Evolutionary conservation across 2,888 invertebrate genomes (phyloP).

Genomic region (Cheilosia variabilis): DNA sequence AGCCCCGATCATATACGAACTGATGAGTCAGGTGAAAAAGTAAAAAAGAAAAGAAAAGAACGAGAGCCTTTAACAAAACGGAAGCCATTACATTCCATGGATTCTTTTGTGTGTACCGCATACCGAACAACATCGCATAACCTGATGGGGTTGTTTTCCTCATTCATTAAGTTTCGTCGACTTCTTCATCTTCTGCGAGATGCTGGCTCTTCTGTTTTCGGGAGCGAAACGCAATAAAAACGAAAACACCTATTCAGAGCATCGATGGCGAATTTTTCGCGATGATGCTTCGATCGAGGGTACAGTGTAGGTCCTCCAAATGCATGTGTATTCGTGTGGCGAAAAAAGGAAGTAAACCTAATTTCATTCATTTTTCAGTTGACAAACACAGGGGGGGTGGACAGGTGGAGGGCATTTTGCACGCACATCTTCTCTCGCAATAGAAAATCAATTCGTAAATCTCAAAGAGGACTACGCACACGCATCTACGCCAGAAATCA

Average conservation of each 20-base stretch:
- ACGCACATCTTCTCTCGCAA: slow-evolving; percentile 1
- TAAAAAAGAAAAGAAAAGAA: neutral
- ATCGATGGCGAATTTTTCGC: slow-evolving; percentile 23
- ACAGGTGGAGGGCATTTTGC: neutral
- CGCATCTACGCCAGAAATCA: slow-evolving; percentile 28
- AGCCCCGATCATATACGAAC: slow-evolving; percentile 50
- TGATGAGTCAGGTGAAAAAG: slow-evolving; percentile 73
- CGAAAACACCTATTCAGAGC: slow-evolving; percentile 3
- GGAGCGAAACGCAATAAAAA: neutral
- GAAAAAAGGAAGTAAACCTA: slow-evolving; percentile 4
- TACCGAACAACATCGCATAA: slow-evolving; percentile 51
- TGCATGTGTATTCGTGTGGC: slow-evolving; percentile 7
- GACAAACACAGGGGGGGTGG: neutral
- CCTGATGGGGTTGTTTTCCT: slow-evolving; percentile 58
- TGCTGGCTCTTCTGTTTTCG: slow-evolving; percentile 11
- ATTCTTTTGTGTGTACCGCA: slow-evolving; percentile 70
- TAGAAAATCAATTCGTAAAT: slow-evolving; percentile 48
- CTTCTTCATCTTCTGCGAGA: neutral
- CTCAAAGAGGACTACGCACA: slow-evolving; percentile 34
- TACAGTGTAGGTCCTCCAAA: neutral
- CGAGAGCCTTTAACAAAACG: slow-evolving; percentile 67
- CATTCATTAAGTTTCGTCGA: slow-evolving; percentile 55
- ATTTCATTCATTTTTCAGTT: slow-evolving; percentile 45
- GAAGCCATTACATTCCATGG: slow-evolving; percentile 75
- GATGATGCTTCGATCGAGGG: slow-evolving; percentile 32